Conservation (phyloP, 2,797 vertebrate species). For the Phalloptychus januarius region DNA sequence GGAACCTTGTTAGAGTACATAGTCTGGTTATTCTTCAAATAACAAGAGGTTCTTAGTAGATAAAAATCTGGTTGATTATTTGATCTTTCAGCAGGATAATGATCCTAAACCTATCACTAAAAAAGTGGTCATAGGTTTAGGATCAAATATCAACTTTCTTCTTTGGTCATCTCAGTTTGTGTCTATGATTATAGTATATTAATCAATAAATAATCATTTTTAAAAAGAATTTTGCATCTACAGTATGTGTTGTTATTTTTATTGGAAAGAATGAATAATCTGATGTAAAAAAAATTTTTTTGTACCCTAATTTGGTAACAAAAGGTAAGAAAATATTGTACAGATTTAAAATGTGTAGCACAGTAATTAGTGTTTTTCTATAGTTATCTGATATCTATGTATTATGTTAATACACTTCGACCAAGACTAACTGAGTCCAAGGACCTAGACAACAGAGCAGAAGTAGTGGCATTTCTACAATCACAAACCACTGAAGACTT, state of each 20-base stretch:
- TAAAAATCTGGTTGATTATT: background rate
- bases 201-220: too few species aligned
- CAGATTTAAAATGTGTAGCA: too few species aligned
- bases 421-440: background rate
- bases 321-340: too few species aligned
- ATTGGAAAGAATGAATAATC: too few species aligned
- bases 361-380: background rate
- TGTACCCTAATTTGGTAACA: too few species aligned
- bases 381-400: background rate
- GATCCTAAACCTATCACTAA: background rate
- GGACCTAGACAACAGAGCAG: conserved; percentile 20
- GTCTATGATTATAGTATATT: too few species aligned
- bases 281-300: too few species aligned
- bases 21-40: background rate
- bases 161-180: background rate
- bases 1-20: background rate
- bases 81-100: background rate
- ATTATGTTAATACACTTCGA: background rate
- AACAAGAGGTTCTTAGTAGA: background rate
- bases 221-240: too few species aligned
- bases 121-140: too few species aligned
- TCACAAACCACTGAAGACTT: background rate
- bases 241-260: too few species aligned
- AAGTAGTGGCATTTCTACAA: background rate
- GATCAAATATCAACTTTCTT: background rate